phyloP scores from a whole-genome alignment of 2,797 vertebrate genomes.

The Erethizon dorsatum region DNA sequence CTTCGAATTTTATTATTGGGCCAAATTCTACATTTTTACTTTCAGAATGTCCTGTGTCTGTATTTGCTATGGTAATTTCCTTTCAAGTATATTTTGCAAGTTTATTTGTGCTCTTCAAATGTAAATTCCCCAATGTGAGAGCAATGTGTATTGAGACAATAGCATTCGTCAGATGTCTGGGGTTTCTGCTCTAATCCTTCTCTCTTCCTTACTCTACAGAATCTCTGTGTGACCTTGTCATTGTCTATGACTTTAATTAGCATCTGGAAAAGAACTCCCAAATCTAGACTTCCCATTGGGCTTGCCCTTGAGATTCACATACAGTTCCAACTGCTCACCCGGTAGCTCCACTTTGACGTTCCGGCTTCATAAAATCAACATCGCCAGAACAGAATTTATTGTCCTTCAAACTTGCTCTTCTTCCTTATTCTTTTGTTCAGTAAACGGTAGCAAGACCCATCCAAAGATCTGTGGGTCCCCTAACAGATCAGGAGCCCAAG shows the following conservation, averaged over 20 bases:
- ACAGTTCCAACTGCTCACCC: background rate
- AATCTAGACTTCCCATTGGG: slow-evolving; percentile 36
- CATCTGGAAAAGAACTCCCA: slow-evolving; percentile 29
- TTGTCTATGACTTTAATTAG: slow-evolving; percentile 31
- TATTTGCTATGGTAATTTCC: slow-evolving; percentile 73
- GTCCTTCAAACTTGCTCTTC: background rate
- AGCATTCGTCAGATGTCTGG: slow-evolving; percentile 51
- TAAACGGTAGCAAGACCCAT: slow-evolving; percentile 13
- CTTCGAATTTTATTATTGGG: slow-evolving; percentile 61
- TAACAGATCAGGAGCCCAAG: background rate
- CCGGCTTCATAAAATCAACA: background rate
- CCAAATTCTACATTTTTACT: slow-evolving; percentile 65
- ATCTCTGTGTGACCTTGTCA: slow-evolving; percentile 61
- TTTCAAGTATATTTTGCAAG: slow-evolving; percentile 66
- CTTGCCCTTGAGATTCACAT: background rate
- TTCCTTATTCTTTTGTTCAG: background rate
- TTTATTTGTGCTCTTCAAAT: slow-evolving; percentile 78
- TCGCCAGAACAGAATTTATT: slow-evolving; percentile 53
- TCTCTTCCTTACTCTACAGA: slow-evolving; percentile 43
- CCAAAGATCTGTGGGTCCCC: slow-evolving; percentile 12
- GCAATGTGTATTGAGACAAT: slow-evolving; percentile 64
- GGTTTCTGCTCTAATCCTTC: slow-evolving; percentile 3
- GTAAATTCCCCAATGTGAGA: slow-evolving; percentile 71
- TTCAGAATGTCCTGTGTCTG: slow-evolving; percentile 65
- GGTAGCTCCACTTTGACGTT: slow-evolving; percentile 10